These are phyloP conservation scores for Enteromius trimaculatus DNA, from an alignment of 2,797 vertebrate genomes.

Conservation along the genomic window DNA sequence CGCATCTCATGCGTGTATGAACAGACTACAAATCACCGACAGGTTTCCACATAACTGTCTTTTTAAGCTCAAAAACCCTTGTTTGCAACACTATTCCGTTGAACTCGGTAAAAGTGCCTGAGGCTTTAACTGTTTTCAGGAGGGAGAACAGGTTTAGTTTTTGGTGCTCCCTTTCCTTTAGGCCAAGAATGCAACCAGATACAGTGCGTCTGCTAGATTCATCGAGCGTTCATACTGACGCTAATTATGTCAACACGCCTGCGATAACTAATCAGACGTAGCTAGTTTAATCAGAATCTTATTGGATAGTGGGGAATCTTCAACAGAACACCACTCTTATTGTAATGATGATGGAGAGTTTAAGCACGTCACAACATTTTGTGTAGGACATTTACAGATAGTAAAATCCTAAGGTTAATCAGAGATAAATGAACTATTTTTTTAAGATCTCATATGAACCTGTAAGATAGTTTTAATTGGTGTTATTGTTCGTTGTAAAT, in stretches of 20 bases:
- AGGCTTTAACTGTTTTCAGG: slow-evolving; percentile 55
- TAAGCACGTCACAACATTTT: neutral
- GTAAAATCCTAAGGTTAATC: neutral
- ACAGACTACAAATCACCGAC: neutral
- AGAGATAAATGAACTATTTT: neutral
- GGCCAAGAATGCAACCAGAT: slow-evolving; percentile 34
- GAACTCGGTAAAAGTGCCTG: slow-evolving; percentile 25
- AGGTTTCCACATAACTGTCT: neutral
- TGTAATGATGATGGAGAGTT: neutral
- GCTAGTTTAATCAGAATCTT: neutral
- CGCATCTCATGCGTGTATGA: neutral
- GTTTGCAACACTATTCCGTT: slow-evolving; percentile 24
- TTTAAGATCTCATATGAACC: neutral
- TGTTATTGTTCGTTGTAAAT: neutral
- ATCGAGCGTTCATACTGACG: neutral
- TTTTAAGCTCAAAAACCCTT: neutral
- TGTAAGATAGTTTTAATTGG: neutral
- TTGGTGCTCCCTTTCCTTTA: slow-evolving; percentile 24
- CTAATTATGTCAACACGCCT: neutral
- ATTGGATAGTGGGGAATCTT: neutral
- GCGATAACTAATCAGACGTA: neutral
- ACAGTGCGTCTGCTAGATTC: neutral
- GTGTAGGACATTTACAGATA: neutral
- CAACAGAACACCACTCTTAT: neutral
- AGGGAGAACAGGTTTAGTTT: slow-evolving; percentile 54